Percentiles rank a stretch among this genome's conserved stretches.
These are phyloP conservation scores for Sabatieria punctata DNA, from an alignment of 2,888 invertebrate species.

Conservation along the genomic window DNA sequence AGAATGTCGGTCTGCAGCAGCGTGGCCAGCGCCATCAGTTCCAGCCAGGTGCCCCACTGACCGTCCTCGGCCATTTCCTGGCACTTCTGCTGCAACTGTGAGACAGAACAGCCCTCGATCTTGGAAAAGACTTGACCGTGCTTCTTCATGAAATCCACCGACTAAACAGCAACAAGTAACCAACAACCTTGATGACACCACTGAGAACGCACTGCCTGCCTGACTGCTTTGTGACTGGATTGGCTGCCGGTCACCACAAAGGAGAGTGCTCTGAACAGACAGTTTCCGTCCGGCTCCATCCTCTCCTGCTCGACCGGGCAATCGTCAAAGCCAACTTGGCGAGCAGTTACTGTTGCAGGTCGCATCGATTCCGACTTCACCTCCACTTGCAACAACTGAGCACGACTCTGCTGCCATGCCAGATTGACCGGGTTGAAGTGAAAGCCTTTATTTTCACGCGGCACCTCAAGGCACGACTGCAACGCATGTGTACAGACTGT, in stretches of 20 bases:
- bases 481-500: no score
- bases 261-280: not conserved
- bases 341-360: not conserved
- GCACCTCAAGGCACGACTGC: no score
- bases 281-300: not conserved
- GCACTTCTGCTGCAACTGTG: not conserved
- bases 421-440: no score
- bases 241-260: not conserved
- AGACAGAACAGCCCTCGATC: not conserved
- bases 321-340: no score
- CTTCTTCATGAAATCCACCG: not conserved
- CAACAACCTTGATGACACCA: no score
- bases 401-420: no score
- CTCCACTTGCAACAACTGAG: not conserved
- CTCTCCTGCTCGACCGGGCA: not conserved
- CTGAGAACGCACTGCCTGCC: no score
- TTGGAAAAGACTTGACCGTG: not conserved
- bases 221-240: not conserved
- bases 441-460: no score
- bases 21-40: not conserved
- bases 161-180: no score
- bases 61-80: not conserved
- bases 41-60: not conserved
- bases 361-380: not conserved
- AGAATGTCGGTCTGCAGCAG: not conserved